phyloP scores from a whole-genome alignment of 1,140 invertebrate genomes.

The Tenebrio molitor region DNA sequence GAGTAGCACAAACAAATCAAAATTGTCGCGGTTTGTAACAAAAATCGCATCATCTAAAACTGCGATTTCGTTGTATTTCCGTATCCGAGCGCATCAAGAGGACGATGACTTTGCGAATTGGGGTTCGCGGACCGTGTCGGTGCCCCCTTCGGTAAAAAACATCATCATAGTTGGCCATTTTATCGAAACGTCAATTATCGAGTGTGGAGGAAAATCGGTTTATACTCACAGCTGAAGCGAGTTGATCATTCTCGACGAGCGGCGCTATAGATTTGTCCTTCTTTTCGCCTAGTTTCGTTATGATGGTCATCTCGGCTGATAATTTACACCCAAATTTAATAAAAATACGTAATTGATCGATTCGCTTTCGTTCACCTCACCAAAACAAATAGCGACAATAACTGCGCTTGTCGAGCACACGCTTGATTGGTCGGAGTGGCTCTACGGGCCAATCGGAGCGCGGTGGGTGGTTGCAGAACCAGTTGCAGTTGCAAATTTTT shows the following conservation, averaged over 20 bases:
- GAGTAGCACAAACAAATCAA: too few species aligned
- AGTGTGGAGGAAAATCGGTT: conserved; percentile 9
- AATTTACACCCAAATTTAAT: conserved; percentile 20
- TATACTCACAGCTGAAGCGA: conserved; percentile 59
- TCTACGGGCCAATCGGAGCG: neutral
- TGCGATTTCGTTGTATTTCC: too few species aligned
- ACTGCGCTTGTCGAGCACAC: conserved; percentile 1
- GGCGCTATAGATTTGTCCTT: conserved; percentile 77
- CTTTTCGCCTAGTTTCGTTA: conserved; percentile 78
- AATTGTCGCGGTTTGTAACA: too few species aligned
- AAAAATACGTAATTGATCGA: conserved; percentile 35
- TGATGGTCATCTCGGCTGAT: conserved; percentile 72
- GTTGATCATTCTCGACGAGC: conserved; percentile 68
- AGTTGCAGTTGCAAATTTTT: conserved; percentile 8
- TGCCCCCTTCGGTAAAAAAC: too few species aligned
- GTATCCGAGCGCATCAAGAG: too few species aligned
- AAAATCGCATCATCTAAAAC: too few species aligned
- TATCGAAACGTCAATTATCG: conserved; percentile 33
- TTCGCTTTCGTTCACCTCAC: conserved; percentile 11
- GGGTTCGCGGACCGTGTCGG: too few species aligned
- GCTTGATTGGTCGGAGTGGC: neutral
- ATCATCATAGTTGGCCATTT: conserved; percentile 5
- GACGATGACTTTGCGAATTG: too few species aligned
- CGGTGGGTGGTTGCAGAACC: neutral
- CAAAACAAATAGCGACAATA: conserved; percentile 19